A percentile compares a stretch with the other conserved stretches of the same genome.
Conservation (phyloP, 2,888 invertebrate species). For the Nasonovia ribisnigri region DNA sequence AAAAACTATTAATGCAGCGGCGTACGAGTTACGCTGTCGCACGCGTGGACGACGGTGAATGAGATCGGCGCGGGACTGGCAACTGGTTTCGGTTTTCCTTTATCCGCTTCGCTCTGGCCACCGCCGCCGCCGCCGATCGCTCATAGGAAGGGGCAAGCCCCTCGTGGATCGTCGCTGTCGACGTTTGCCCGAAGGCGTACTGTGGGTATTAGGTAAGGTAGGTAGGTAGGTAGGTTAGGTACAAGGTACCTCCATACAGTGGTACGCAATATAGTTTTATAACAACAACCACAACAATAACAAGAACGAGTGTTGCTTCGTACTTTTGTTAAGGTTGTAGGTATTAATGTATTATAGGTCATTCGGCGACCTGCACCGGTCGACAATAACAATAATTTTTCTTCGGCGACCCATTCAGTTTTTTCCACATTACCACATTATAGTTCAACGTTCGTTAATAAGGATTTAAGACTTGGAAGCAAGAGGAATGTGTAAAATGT, state of each 20-base stretch:
- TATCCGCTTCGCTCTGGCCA: constrained; percentile 28
- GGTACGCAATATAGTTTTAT: not conserved
- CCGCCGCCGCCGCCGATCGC: constrained; percentile 4
- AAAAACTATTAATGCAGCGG: not conserved
- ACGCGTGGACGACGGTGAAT: not conserved
- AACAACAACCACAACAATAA: not conserved
- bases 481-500: not conserved
- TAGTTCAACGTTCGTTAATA: not conserved
- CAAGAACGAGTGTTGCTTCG: not conserved
- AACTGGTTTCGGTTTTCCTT: constrained; percentile 56
- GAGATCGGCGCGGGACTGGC: constrained; percentile 59
- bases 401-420: not conserved
- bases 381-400: not conserved
- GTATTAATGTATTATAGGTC: not conserved
- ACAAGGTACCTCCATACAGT: not conserved
- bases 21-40: not conserved
- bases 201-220: not conserved
- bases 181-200: not conserved
- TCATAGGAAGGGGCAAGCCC: constrained; percentile 43
- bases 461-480: not conserved
- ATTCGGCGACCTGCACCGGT: not conserved
- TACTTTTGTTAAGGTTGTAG: not conserved
- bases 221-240: not conserved
- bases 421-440: not conserved
- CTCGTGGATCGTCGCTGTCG: constrained; percentile 7